Evolutionary conservation across 2,113 vertebrate species (phyloP), one percentile per base, ranked within the genome.

Genomic region (Osmerus eperlanus): DNA sequence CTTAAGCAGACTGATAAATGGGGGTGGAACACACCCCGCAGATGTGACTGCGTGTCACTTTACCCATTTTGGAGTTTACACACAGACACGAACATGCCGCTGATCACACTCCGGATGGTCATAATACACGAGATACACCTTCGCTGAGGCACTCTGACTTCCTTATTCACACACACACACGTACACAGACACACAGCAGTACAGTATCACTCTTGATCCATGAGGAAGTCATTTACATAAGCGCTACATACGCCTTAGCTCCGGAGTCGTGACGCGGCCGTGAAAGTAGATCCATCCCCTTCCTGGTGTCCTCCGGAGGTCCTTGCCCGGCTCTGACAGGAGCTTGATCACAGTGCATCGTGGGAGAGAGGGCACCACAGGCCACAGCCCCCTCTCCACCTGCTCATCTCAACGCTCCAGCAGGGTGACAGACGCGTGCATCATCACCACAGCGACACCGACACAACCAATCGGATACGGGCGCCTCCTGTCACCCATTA

Each of bases 1-100:
- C 78, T 86, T 88, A 80, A 87, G 84, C 81, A 78, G 78, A 77
- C 68, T 71, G 77, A 75, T 83, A 78, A 83, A 85, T 78, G 76
- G 32, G 32, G 79, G 32, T 79, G 79, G 83, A 78, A 89, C 83
- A 83, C 67, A 79, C 72, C 71, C 54, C 19, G 61, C 66, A 28
- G 84, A 90, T 86, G 77, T 25, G 13, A 84, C 87, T 80, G 80
- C 77, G 67, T 70, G 79, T 64, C 76, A 56, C 41, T 25, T 13
- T 1, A 36, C 14, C 23, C 18, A 29, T 32, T 32, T 32, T 32
- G 29, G 29, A 32, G 29, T 32, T 32, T 5, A 32, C 29, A 32
- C 29, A 32, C 54, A 56, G 54, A 56, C n/a, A 5, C 8, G 1
- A 14, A 56, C 15, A 9, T 1, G 15, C 14, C 3, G 54, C 7